These are phyloP conservation scores for Austrolebias charrua DNA, from an alignment of 2,797 vertebrate species.

Conservation along the genomic window DNA sequence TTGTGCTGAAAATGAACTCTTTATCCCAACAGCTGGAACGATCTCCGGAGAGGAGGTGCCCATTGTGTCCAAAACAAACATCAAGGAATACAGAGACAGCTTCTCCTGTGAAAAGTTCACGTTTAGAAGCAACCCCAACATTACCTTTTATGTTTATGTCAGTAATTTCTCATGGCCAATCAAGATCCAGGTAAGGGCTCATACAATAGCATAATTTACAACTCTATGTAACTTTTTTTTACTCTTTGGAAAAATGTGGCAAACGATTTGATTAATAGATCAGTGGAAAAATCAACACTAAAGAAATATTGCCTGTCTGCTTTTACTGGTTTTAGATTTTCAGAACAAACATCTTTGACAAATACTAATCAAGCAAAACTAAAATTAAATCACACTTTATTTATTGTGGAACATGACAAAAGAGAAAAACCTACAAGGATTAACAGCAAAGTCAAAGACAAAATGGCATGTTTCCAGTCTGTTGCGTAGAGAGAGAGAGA, in stretches of 20 bases:
- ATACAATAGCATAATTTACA: background rate
- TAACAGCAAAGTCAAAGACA: no score
- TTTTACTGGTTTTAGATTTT: constrained; percentile 53
- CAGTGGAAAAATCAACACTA: constrained; percentile 24
- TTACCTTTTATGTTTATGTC: constrained; percentile 98
- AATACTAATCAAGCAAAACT: background rate
- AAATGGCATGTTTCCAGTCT: no score
- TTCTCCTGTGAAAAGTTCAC: constrained; percentile 99
- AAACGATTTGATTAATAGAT: constrained; percentile 26
- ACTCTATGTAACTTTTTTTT: background rate
- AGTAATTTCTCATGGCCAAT: constrained; percentile 99
- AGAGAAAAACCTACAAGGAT: no score
- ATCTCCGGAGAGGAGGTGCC: constrained; percentile 97
- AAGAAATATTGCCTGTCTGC: constrained; percentile 40
- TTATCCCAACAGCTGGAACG: constrained; percentile 87
- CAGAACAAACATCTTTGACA: background rate
- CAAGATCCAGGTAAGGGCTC: constrained; percentile 93
- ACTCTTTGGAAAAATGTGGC: constrained; percentile 30
- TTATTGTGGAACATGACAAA: background rate
- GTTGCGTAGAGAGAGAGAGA: no score
- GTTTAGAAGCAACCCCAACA: constrained; percentile 96
- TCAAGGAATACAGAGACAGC: constrained; percentile 96
- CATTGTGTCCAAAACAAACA: constrained; percentile 92
- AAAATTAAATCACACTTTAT: background rate
- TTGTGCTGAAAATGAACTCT: constrained; percentile 32